Evolutionary conservation across 2,797 vertebrate species (phyloP), one percentile per base, ranked within the genome.

Genomic region (Decapterus maruadsi): DNA sequence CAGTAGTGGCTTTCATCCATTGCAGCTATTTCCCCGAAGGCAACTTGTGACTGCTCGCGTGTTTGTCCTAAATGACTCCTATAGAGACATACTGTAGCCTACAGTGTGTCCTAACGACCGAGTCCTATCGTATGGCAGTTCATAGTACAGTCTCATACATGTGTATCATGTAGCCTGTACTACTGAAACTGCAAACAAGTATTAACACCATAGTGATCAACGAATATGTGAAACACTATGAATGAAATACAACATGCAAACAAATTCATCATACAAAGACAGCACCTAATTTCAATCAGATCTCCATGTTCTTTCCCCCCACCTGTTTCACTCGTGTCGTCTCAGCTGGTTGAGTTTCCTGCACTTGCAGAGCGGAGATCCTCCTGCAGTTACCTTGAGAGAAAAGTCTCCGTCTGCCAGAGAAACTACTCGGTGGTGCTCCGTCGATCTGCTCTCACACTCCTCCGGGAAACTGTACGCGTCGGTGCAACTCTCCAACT

Each of bases 261-360:
- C 4, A 16, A 3, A 26, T 6, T 31, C 31, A 54, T 11, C 31
- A 54, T 11, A 19, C 51, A 67, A 54, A 61, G 26, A 26, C 26
- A 26, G 26, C 56, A 59, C 4, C n/a, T 16, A 3, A 48, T 31
- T 29, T 40, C 0, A 54, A 8, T 38, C 38, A 40, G 9, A 40
- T 11, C 22, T 13, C 40, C 63, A 5, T 36, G 46, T 29, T 45
- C 38, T 34, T 54, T 72, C 13, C 34, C 34, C 84, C 59, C 66
- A 87, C 86, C 82, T 82, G 70, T 70, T 51, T 36, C 12, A 51
- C 45, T 5, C 31, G 45, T 2, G 66, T 26, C 61, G n/a, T 9
- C 36, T 70, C 38, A 17, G 42, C 16, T 71, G 13, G 26, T 14
- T 4, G 12, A 20, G 54, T 17, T 48, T 73, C 59, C 40, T 59